Conservation (phyloP, 2,888 invertebrate genomes). For the Eucera pruinosa region DNA sequence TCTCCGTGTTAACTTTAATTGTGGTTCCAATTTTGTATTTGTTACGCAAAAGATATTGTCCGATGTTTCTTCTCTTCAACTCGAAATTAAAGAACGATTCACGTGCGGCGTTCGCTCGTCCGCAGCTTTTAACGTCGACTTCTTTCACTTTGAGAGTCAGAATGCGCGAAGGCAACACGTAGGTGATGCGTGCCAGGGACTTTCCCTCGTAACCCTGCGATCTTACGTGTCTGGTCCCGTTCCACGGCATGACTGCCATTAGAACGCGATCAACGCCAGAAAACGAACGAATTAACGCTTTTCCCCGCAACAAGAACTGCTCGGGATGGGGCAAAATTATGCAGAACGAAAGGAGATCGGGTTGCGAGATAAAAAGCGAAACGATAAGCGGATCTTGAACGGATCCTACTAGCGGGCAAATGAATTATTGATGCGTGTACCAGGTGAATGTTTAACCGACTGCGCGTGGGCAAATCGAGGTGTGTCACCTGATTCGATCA, state of each 20-base stretch:
- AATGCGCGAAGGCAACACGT: conserved; percentile 80
- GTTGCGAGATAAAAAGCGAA: conserved; percentile 8
- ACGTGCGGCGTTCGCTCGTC: conserved; percentile 35
- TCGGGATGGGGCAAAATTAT: not conserved
- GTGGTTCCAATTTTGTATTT: too few species aligned
- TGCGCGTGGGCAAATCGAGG: conserved; percentile 17
- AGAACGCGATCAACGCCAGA: conserved; percentile 40
- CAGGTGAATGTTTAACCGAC: not conserved
- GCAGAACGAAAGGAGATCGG: conserved; percentile 21
- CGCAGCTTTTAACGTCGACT: conserved; percentile 64
- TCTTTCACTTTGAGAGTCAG: conserved; percentile 80
- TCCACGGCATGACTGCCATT: conserved; percentile 50
- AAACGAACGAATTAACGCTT: conserved; percentile 42
- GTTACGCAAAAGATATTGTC: too few species aligned
- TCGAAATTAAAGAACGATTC: conserved; percentile 1
- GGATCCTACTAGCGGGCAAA: conserved; percentile 6
- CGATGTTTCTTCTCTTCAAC: too few species aligned
- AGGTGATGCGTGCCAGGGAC: conserved; percentile 76
- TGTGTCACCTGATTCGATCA: conserved; percentile 16
- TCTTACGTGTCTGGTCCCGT: conserved; percentile 57
- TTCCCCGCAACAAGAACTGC: not conserved
- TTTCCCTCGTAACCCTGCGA: conserved; percentile 80
- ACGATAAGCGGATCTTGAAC: too few species aligned
- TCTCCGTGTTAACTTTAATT: too few species aligned
- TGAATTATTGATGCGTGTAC: conserved; percentile 15